These are phyloP conservation scores for Semotilus atromaculatus DNA, from an alignment of 2,797 vertebrate species.

Conservation along the genomic window DNA sequence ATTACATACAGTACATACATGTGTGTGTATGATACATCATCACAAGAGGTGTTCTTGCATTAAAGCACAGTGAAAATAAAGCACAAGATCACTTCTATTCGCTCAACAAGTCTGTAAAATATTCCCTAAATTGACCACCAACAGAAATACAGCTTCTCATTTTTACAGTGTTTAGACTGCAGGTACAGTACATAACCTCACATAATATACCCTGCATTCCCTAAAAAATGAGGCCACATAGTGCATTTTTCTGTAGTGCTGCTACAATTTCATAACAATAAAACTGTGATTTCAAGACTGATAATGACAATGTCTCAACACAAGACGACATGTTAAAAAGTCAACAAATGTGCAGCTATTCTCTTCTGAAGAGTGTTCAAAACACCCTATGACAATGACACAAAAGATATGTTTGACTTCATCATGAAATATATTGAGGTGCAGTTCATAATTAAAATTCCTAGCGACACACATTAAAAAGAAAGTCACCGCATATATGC, in stretches of 20 bases:
- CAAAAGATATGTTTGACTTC: slow-evolving; percentile 26
- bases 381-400: slow-evolving; percentile 20
- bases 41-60: slow-evolving; percentile 8
- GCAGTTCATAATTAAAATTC: neutral
- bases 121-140: neutral
- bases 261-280: slow-evolving; percentile 30
- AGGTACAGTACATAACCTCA: slow-evolving; percentile 34
- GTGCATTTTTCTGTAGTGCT: neutral
- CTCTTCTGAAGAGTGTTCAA: slow-evolving; percentile 38
- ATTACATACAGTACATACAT: slow-evolving; percentile 1
- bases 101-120: slow-evolving; percentile 3
- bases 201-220: slow-evolving; percentile 20
- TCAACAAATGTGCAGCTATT: slow-evolving; percentile 34
- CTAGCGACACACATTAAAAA: neutral
- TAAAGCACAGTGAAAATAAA: slow-evolving; percentile 39
- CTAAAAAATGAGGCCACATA: neutral
- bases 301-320: neutral
- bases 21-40: neutral
- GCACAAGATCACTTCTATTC: slow-evolving; percentile 16
- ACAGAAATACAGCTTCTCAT: neutral
- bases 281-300: slow-evolving; percentile 1
- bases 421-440: slow-evolving; percentile 17
- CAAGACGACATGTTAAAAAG: slow-evolving; percentile 18
- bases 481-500: neutral
- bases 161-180: slow-evolving; percentile 9